Evolutionary conservation across 2,888 invertebrate genomes (phyloP), one percentile per base, ranked within the genome.

Genomic region (Ethmia dodecea): DNA sequence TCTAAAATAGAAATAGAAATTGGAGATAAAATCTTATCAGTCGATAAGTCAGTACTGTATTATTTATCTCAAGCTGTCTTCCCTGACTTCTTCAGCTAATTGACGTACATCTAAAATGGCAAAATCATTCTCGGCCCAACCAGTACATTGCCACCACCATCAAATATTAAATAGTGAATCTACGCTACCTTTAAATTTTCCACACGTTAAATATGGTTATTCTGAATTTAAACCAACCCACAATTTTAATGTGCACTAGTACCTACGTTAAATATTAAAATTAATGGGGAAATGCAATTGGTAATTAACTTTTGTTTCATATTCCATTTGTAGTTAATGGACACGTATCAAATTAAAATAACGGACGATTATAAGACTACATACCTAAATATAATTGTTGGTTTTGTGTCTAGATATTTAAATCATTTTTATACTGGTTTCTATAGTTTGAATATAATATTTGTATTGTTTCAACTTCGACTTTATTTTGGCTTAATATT

Each of bases 131-230:
- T 55, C n/a, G 22, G n/a, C 22, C n/a, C 18, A 5, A 6, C 18
- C 22, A 8, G 8, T 8, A 5, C 9, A 22, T 55, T 60, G 55
- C 60, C 55, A 57, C 61, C 45, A 55, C 48, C 60, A 62, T 72
- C 65, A 67, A 73, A 63, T 69, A 64, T 71, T 68, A 75, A 72
- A 73, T 69, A 64, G 70, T 68, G 75, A 72, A 73, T n/a, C 64
- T 66, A 60, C 54, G 50, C 52, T 57, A 58, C 54, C 49, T 67
- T 67, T 66, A 63, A 65, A 66, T 65, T 69, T 70, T 68, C 57
- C 56, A 58, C 45, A 49, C 42, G 52, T n/a, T 53, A 58, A 61
- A 60, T 64, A 63, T 57, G 54, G 49, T 59, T 59, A 52, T 50
- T 48, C 47, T 52, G 55, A 57, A 50, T 50, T 55, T 51, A 55